phyloP scores from a whole-genome alignment of 2,888 invertebrate genomes.

The Pollenia labialis region DNA sequence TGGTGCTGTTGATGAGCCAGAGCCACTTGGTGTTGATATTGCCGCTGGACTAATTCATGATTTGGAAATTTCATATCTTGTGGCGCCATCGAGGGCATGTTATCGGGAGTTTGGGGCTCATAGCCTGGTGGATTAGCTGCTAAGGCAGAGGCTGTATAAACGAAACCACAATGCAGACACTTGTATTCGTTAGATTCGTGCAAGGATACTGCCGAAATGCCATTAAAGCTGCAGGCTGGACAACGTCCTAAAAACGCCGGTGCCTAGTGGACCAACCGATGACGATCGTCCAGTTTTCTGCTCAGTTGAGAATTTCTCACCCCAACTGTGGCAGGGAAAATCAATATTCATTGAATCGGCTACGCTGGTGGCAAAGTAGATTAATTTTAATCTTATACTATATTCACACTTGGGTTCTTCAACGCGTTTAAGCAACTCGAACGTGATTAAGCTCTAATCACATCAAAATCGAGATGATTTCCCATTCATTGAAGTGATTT shows the following conservation, averaged over 20 bases:
- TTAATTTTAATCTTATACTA: too few relatives aligned
- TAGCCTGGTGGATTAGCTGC: constrained; percentile 77
- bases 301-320: constrained; percentile 81
- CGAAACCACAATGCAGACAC: constrained; percentile 82
- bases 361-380: constrained; percentile 75
- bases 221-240: constrained; percentile 81
- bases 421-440: too few relatives aligned
- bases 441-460: too few relatives aligned
- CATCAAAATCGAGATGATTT: too few relatives aligned
- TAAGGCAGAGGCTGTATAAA: constrained; percentile 79
- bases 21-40: constrained; percentile 67
- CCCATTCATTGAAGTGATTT: too few relatives aligned
- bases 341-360: constrained; percentile 78
- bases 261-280: constrained; percentile 81
- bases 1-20: constrained; percentile 74
- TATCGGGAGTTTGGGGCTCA: constrained; percentile 78
- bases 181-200: constrained; percentile 82
- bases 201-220: constrained; percentile 79
- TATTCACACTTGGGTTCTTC: too few relatives aligned
- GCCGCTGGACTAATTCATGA: constrained; percentile 67
- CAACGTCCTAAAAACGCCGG: constrained; percentile 82
- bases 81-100: constrained; percentile 80
- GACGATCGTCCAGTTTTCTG: constrained; percentile 82
- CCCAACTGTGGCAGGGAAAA: constrained; percentile 82
- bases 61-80: constrained; percentile 79